phyloP scores from a whole-genome alignment of 1,140 invertebrate genomes.

The Popillia japonica region DNA sequence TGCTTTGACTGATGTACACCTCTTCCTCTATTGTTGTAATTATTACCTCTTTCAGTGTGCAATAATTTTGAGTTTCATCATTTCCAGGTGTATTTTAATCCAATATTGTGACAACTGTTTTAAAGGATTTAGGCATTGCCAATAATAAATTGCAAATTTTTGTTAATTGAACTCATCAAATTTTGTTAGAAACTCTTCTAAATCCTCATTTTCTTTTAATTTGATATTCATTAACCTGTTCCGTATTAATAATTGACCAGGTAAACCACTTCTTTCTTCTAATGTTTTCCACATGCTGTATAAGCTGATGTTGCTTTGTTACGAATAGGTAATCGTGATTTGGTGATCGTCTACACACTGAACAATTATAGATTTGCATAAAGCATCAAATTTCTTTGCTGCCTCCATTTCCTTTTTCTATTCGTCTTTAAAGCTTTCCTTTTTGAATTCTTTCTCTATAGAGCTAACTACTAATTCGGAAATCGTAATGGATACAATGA shows the following conservation, averaged over 20 bases:
- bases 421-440: too few species aligned
- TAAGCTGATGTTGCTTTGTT: conserved; percentile 36
- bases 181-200: too few species aligned
- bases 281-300: conserved; percentile 41
- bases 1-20: too few species aligned
- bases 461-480: too few species aligned
- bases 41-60: too few species aligned
- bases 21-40: too few species aligned
- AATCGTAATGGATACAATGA: too few species aligned
- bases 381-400: conserved; percentile 35
- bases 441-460: too few species aligned
- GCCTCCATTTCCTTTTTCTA: not conserved
- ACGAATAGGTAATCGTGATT: conserved; percentile 13
- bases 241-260: conserved; percentile 32
- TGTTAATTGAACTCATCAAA: too few species aligned
- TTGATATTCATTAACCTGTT: conserved; percentile 3
- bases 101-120: not conserved
- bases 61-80: not conserved
- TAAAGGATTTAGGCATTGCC: not conserved
- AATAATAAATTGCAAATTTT: not conserved
- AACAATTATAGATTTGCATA: conserved; percentile 36
- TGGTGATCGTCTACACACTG: conserved; percentile 40
- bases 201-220: too few species aligned
- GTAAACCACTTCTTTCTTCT: conserved; percentile 29
- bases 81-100: not conserved